Base-by-base conservation (phyloP, 2,797 vertebrate genomes). In the Garrulus glandarius region DNA sequence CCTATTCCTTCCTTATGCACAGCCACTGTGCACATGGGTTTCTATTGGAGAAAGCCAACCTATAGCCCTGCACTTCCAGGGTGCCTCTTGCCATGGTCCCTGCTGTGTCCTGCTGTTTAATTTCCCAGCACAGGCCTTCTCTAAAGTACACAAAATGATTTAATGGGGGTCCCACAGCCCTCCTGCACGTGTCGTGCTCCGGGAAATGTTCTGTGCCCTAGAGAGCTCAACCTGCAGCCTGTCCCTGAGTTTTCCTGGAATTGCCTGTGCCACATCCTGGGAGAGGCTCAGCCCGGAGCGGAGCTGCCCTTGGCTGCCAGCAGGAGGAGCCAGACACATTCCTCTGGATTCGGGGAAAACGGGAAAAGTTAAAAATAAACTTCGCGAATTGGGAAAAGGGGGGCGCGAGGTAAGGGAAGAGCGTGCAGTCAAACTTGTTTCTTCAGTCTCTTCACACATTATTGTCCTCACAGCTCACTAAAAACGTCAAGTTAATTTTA, bases 401-500 rank as follows among this genome's bases (percentile, higher is more conserved):
- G 70, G 43, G 80, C 70, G 67, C 39, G 75, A 75, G 84, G 61
- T 9, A 81, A 92, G 87, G 96, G 84, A 70, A 95, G 86, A 88
- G 95, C 80, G 36, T 10, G 65, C 83, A 89, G 81, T 59, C 64
- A 55, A 47, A 84, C 71, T 76, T 83, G 60, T 75, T 84, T 84
- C 89, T 87, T 95, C 68, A 91, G 68, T 94, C 95, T 95, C 90
- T 91, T 94, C 95, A 89, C 88, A 92, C 92, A 24, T 97, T 95
- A 87, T 97, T 97, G 97, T 98, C 97, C 96, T 97, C 80, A 24
- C 87, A 91, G 87, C 93, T 96, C 86, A 63, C 91, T 85, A 93
- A 92, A 95, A 93, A 94, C 92, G 63, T 96, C 63, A 95, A 97
- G 96, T 98, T 98, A 94, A 97, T 98, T 98, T 98, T 94, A 95